Conservation (phyloP, 1,140 invertebrate genomes). For the Magallana ariakensis region DNA sequence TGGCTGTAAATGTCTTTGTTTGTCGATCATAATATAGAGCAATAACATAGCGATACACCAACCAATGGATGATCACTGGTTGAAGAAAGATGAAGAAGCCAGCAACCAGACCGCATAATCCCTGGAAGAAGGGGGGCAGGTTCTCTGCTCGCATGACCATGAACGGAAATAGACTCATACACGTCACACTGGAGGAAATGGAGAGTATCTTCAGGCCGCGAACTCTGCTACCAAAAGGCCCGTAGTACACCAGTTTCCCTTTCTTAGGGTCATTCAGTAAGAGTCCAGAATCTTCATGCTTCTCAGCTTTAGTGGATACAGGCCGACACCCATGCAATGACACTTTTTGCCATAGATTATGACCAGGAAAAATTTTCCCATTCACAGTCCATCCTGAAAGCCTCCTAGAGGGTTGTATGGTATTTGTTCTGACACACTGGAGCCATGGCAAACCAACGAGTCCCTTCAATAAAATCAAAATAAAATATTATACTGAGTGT, state of each 20-base stretch:
- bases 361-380: not conserved
- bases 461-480: not conserved
- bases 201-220: not conserved
- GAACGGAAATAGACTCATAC: not conserved
- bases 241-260: not conserved
- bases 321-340: not conserved
- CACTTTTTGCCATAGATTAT: not conserved
- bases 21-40: not conserved
- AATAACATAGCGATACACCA: slow-evolving; percentile 6
- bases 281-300: slow-evolving; percentile 3
- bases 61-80: slow-evolving; percentile 1
- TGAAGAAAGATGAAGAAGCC: slow-evolving; percentile 28
- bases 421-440: not conserved
- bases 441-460: not conserved
- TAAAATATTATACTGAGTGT: not conserved
- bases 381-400: not conserved
- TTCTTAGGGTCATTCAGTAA: slow-evolving; percentile 18
- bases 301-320: not conserved
- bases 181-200: not conserved
- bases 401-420: not conserved
- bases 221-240: not conserved
- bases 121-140: not conserved
- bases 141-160: not conserved
- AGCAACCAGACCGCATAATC: not conserved
- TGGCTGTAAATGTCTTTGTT: not conserved